Conservation (phyloP, 2,113 vertebrate species). For the rat (Rattus norvegicus) region GRCr8 NC_086021.1:99700501-99701000, state of each 20-base stretch:
- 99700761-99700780: not conserved
- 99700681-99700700: accelerated
- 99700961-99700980: no score
- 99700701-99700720: not conserved
- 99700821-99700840: not conserved
- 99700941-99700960: not conserved
- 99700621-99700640: not conserved
- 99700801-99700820: not conserved
- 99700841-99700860: accelerated
- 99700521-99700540: accelerated
- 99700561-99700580: not conserved
- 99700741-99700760: not conserved
- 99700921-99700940: not conserved
- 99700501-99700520: not conserved
- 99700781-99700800: not conserved
- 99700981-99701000: not conserved
- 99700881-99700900: not conserved
- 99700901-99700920: not conserved
- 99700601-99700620: not conserved
- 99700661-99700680: accelerated
- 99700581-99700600: not conserved
- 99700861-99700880: not conserved
- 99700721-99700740: not conserved
- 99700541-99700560: not conserved
- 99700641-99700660: not conserved